Evolutionary conservation across 2,113 vertebrate genomes (phyloP), one percentile per base, ranked within the genome.

Genomic region (Malaclemys terrapin): DNA sequence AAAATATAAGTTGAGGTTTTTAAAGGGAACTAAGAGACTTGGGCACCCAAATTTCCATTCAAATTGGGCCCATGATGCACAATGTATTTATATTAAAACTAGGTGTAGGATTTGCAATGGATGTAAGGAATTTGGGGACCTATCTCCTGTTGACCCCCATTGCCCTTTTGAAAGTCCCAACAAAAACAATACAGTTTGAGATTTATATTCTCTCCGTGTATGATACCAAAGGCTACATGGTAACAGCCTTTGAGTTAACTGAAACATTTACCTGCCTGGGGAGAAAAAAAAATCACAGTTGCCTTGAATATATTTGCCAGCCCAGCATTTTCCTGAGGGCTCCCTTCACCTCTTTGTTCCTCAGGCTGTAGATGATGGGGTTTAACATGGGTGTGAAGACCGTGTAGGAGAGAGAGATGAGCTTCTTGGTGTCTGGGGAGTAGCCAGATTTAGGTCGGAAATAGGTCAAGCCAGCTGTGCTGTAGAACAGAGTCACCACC

Each of bases 301-400:
- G 13, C 35, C 65, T n/a, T 69, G 65, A 69, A 69, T 17, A n/a
- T n/a, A 69, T n/a, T 69, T n/a, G 31, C 31, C 8, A n/a, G 16
- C 65, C 65, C 31, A 95, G 82, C 13, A 52, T 95, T n/a, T 38
- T 6, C 7, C 31, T 17, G 6, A 97, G 76, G 24, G 94, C 87
- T 79, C 78, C 96, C 52, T 96, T 97, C 12, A 97, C 90, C 10
- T 97, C 57, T 59, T 59, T 59, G 57, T 59, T 59, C 27, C 95
- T 96, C 35, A 97, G 49, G 59, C 95, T 97, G n/a, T 97, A 97
- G 50, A 97, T 97, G n/a, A 97, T 93, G 27, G 95, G 95, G 54
- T 97, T 97, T 85, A 97, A 47, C 78, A 96, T 89, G 38, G 96
- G 94, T 12, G 94, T 97, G 53, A 94, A 56, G 47, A 96, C 62